Evolutionary conservation across 2,888 invertebrate species (phyloP), one percentile per base, ranked within the genome.

Genomic region (Cerceris rybyensis): DNA sequence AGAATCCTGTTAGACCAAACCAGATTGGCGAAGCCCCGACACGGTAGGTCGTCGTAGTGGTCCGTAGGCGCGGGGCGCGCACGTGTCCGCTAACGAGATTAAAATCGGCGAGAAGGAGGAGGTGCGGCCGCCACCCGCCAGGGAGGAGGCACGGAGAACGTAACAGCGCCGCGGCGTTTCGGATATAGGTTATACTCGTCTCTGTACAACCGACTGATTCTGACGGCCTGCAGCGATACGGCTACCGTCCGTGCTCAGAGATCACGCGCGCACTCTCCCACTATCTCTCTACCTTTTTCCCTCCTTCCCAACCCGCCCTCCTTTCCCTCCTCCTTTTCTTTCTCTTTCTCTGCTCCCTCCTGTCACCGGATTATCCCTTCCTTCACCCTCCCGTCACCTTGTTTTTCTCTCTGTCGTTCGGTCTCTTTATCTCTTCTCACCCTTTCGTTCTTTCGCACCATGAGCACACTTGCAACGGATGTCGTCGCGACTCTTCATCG

Each of bases 1-100:
- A 75, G 86, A 95, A 96, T 95, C 95, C 94, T 94, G 94, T 96
- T 96, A 96, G 94, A 94, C 93, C 94, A 96, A 96, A 96, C 95
- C 94, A 95, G 95, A 96, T 96, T 95, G 94, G 93, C 94, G 96
- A 96, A 96, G 85, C 85, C 85, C 82, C 82, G 80, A 65, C 80
- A 83, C 83, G 70, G 70, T 74, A 82, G 67, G 80, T 80, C 74
- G 75, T 70, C 74, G 83, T 78, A 80, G 82, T 76, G 79, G 82
- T 70, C 74, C 76, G 69, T 81, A 58, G 74, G 82, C 80, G 86
- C 85, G 81, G 93, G 93, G 89, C 92, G 93, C 93, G 94, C 94
- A 94, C 94, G 94, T 94, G 94, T 94, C 93, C 94, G 94, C 93
- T 94, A 95, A 95, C 94, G 94, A 94, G 94, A 95, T 95, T 95